These are phyloP conservation scores for Notodonta ziczac DNA, from an alignment of 2,888 invertebrate species.

Conservation along the genomic window DNA sequence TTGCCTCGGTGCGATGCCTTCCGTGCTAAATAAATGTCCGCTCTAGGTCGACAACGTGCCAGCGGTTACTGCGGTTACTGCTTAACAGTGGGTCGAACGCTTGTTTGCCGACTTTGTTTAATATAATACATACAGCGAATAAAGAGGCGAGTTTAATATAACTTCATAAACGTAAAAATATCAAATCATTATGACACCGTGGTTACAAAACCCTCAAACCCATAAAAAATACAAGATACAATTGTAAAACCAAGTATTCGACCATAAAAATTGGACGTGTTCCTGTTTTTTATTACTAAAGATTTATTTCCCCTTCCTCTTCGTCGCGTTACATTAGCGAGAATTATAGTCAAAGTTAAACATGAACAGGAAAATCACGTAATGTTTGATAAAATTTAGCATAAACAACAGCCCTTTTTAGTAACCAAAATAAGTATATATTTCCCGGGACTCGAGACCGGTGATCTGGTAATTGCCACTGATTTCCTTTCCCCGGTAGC, in stretches of 20 bases:
- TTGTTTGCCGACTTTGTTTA: no score
- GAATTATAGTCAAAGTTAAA: constrained; percentile 35
- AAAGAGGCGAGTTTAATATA: no score
- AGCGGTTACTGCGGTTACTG: no score
- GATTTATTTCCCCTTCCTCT: constrained; percentile 27
- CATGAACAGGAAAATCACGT: constrained; percentile 21
- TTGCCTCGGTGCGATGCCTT: no score
- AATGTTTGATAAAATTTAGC: constrained; percentile 17
- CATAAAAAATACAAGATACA: constrained; percentile 12
- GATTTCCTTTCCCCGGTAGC: constrained; percentile 20
- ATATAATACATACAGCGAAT: no score
- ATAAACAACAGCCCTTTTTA: not conserved
- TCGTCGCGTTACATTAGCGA: constrained; percentile 26
- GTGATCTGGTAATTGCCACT: constrained; percentile 36
- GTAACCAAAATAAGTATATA: constrained; percentile 9
- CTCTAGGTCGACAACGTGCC: no score
- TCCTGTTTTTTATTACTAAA: constrained; percentile 28
- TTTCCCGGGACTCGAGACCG: constrained; percentile 15
- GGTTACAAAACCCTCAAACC: constrained; percentile 16
- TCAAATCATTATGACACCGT: constrained; percentile 4
- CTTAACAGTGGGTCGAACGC: no score
- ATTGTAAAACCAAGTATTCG: no score
- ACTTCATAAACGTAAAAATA: no score
- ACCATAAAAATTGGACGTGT: constrained; percentile 1
- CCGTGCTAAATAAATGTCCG: no score